Base-by-base conservation (phyloP, 2,113 vertebrate genomes). In the Vulpes vulpes region DNA sequence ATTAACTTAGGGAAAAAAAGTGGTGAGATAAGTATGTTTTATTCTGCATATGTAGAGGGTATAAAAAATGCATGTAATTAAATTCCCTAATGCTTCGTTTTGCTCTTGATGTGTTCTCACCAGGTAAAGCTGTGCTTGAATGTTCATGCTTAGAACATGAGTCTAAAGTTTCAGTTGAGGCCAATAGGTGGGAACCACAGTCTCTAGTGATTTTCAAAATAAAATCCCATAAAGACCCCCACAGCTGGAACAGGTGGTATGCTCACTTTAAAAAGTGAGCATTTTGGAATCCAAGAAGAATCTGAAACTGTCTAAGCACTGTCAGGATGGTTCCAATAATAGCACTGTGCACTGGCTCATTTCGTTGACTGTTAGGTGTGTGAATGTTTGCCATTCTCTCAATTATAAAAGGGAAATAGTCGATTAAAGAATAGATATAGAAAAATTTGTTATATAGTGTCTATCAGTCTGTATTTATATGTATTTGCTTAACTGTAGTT, bases 61-160 rank as follows among this genome's bases (percentile, higher is more conserved):
- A 59, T 89, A 74, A 91, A 85, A 92, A 89, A 83, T 88, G 51
- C 49, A 12, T 73, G 35, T 73, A 25, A 74, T 35, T 85, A 59
- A 20, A 57, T 65, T 94, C 94, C 69, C 73, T 87, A 84, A 62
- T 67, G 55, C 14, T 92, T 94, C 62, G 53, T 78, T 91, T 97
- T 65, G 76, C 49, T 43, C 89, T 93, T 51, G 32, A 55, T 93
- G 27, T 92, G 17, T 3, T 27, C 32, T 32, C 32, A 35, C 12
- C 55, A 27, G 27, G 38, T 94, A 79, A 88, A 88, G 43, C 67
- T 73, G 16, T 43, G 51, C 35, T 84, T 91, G 73, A 78, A 60
- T 69, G 32, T 85, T 83, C 87, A 82, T 0, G 12, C 57, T 95
- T 73, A 73, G 25, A 81, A 30, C 30, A 2, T 38, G 53, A 87